These are phyloP conservation scores for Iselma pallidipennis DNA, from an alignment of 2,888 invertebrate species.

Conservation along the genomic window DNA sequence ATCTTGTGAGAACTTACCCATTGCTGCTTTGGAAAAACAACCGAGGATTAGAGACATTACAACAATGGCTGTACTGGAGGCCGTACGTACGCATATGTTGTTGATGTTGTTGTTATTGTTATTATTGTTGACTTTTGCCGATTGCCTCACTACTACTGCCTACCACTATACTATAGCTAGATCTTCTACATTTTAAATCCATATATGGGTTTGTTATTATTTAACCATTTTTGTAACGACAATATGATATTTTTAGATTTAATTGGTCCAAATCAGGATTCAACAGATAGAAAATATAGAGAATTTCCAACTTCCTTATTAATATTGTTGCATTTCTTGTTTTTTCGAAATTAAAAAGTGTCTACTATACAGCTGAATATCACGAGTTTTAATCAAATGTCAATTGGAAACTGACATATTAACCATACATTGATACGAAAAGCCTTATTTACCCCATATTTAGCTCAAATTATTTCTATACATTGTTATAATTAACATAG, in stretches of 20 bases:
- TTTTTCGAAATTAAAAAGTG: too few species aligned
- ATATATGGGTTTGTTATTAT: slow-evolving; percentile 13
- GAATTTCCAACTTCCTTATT: not conserved
- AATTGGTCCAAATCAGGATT: slow-evolving; percentile 6
- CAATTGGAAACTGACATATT: not conserved
- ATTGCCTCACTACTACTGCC: slow-evolving; percentile 14
- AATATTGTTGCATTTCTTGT: not conserved
- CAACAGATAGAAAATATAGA: too few species aligned
- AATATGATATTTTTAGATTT: slow-evolving; percentile 8
- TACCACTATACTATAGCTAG: too few species aligned
- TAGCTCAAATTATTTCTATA: too few species aligned
- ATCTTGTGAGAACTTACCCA: slow-evolving; percentile 52
- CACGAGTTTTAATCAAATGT: not conserved
- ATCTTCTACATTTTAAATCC: slow-evolving; percentile 13
- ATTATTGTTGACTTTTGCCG: not conserved
- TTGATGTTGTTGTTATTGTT: not conserved
- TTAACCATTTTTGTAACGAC: slow-evolving; percentile 6
- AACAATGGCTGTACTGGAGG: slow-evolving; percentile 14
- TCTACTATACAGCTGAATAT: too few species aligned
- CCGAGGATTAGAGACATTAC: slow-evolving; percentile 24
- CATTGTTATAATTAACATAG: too few species aligned
- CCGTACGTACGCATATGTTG: slow-evolving; percentile 8
- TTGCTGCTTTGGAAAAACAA: slow-evolving; percentile 41
- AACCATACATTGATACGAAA: not conserved
- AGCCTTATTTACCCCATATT: not conserved